A percentile compares a stretch with the other conserved stretches of the same genome.
These are phyloP conservation scores for Australoheros scitulus DNA, from an alignment of 2,113 vertebrate species.

Conservation along the genomic window DNA sequence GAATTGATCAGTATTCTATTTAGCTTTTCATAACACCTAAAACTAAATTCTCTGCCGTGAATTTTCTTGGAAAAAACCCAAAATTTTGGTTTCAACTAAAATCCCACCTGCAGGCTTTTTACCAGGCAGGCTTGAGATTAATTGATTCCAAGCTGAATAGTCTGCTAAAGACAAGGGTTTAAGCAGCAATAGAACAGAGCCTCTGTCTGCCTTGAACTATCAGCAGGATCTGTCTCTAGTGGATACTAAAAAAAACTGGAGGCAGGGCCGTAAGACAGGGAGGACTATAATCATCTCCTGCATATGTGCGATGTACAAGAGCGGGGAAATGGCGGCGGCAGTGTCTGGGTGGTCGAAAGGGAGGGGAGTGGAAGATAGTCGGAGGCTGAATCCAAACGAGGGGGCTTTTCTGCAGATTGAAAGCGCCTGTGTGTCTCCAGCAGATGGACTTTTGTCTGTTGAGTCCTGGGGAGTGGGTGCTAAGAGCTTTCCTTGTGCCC, in stretches of 20 bases:
- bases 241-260: constrained; percentile 69
- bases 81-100: constrained; percentile 56
- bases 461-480: constrained; percentile 72
- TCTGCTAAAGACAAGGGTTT: constrained; percentile 70
- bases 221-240: constrained; percentile 69
- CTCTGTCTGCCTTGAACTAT: constrained; percentile 64
- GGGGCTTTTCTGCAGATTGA: constrained; percentile 68
- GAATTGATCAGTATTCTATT: constrained; percentile 57
- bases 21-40: constrained; percentile 52
- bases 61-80: constrained; percentile 50
- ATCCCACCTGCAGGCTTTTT: constrained; percentile 65
- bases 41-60: constrained; percentile 40
- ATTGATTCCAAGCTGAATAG: constrained; percentile 73
- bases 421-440: constrained; percentile 72
- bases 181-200: constrained; percentile 59
- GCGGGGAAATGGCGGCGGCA: constrained; percentile 66
- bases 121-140: constrained; percentile 62
- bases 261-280: constrained; percentile 70
- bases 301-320: constrained; percentile 66
- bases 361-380: constrained; percentile 68
- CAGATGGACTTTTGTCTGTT: constrained; percentile 83
- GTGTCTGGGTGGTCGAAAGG: constrained; percentile 82
- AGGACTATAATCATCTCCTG: constrained; percentile 77
- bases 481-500: constrained; percentile 49
- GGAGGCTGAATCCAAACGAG: constrained; percentile 74